Conservation (phyloP, 2,113 vertebrate species). For the Glaucidium brasilianum region DNA sequence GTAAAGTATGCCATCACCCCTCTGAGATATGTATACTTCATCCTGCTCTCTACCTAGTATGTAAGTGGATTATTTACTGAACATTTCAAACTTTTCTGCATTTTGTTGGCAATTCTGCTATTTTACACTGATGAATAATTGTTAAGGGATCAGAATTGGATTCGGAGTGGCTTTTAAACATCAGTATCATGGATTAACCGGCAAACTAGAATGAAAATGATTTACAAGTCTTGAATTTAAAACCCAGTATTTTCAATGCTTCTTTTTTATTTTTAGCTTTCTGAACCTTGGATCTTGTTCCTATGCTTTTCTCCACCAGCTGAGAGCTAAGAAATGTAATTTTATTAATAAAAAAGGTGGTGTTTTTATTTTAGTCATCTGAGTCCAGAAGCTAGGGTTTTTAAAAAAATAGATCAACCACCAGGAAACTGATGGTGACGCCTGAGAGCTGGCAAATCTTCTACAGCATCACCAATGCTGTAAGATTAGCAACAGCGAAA, state of each 20-base stretch:
- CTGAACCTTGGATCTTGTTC: background rate
- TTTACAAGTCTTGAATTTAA: background rate
- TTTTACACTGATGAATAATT: background rate
- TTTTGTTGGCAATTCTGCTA: background rate
- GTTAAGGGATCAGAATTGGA: background rate
- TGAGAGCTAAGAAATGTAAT: background rate
- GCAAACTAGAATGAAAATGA: background rate
- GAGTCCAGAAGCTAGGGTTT: background rate
- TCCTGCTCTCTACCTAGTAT: background rate
- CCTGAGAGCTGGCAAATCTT: background rate
- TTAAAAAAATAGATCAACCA: background rate
- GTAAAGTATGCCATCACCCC: constrained; percentile 14
- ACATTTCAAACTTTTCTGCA: background rate
- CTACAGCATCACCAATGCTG: background rate
- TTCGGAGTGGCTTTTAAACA: background rate
- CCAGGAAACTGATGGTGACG: background rate
- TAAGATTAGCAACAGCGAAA: background rate
- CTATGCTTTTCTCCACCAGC: background rate
- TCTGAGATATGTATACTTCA: constrained; percentile 10
- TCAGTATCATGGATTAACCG: background rate
- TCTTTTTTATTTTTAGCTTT: background rate
- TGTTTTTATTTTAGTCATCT: background rate
- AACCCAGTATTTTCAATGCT: background rate
- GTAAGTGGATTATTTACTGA: background rate
- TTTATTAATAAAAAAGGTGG: background rate